Evolutionary conservation across 1,140 invertebrate species (phyloP).

Genomic region (Procambarus virginalis): DNA sequence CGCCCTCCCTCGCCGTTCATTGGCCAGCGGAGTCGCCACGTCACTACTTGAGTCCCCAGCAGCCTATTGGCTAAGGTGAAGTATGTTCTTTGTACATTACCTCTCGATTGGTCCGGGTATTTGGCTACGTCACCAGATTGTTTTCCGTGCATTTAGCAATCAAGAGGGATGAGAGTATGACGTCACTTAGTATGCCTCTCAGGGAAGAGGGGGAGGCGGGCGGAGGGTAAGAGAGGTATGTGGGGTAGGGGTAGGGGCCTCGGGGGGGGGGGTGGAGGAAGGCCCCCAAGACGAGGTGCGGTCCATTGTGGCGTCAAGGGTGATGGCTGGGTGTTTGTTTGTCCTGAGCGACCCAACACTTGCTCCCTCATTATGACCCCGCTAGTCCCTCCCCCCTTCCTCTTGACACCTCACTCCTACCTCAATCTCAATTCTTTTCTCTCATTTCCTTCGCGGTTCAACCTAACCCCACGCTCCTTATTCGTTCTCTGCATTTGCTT

Average conservation of each 20-base stretch:
- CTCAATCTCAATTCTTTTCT: background rate
- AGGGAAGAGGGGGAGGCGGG: background rate
- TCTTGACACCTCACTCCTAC: background rate
- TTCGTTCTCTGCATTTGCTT: background rate
- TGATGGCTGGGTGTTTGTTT: too few relatives aligned
- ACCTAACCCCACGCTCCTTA: background rate
- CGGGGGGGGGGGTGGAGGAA: background rate
- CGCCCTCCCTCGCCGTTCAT: slow-evolving; percentile 7
- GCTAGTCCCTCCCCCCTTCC: background rate
- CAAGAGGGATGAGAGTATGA: slow-evolving; percentile 49
- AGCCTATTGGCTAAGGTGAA: slow-evolving; percentile 20
- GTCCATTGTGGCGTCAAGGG: background rate
- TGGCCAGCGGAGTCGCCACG: background rate
- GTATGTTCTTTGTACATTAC: slow-evolving; percentile 32
- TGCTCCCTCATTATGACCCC: background rate
- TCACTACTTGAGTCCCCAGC: slow-evolving; percentile 22
- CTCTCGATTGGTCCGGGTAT: slow-evolving; percentile 23
- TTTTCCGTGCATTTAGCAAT: slow-evolving; percentile 60
- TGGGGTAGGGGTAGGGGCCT: background rate
- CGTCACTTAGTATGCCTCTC: slow-evolving; percentile 35
- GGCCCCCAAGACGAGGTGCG: background rate
- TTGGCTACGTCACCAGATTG: slow-evolving; percentile 55
- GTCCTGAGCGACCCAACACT: background rate
- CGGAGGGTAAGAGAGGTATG: background rate
- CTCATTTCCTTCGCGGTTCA: too few relatives aligned